Conservation (phyloP, 2,888 invertebrate species). For the Xylota segnis region DNA sequence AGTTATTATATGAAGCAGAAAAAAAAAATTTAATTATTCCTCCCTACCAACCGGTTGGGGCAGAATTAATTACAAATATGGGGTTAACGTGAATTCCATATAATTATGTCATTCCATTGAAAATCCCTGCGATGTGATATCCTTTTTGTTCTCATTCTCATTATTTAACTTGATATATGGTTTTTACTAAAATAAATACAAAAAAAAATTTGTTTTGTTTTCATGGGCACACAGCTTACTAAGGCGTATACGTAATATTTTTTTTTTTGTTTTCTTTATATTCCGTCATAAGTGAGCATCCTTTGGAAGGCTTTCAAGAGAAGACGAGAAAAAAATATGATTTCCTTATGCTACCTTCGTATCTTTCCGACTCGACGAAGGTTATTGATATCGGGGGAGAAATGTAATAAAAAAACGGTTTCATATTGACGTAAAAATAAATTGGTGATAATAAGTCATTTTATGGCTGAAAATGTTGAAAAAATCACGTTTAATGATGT, state of each 20-base stretch:
- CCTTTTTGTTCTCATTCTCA: background rate
- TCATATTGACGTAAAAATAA: slow-evolving; percentile 59
- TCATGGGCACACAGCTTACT: background rate
- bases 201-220: background rate
- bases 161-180: background rate
- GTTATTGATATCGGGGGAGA: slow-evolving; percentile 23
- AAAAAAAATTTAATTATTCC: background rate
- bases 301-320: slow-evolving; percentile 19
- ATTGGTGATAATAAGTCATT: slow-evolving; percentile 62
- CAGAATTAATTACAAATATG: background rate
- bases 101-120: background rate
- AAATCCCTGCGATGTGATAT: background rate
- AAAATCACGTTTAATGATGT: slow-evolving; percentile 58
- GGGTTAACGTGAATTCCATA: background rate
- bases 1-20: slow-evolving; percentile 10
- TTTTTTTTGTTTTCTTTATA: background rate
- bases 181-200: background rate
- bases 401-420: slow-evolving; percentile 38
- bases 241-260: slow-evolving; percentile 8
- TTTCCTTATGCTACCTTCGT: slow-evolving; percentile 23
- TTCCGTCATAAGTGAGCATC: background rate
- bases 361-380: slow-evolving; percentile 7
- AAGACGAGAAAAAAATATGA: background rate
- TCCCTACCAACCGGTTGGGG: background rate
- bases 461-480: slow-evolving; percentile 47